Evolutionary conservation across 2,888 invertebrate species (phyloP), one percentile per base, ranked within the genome.

Genomic region (Malthinus flaveolus): DNA sequence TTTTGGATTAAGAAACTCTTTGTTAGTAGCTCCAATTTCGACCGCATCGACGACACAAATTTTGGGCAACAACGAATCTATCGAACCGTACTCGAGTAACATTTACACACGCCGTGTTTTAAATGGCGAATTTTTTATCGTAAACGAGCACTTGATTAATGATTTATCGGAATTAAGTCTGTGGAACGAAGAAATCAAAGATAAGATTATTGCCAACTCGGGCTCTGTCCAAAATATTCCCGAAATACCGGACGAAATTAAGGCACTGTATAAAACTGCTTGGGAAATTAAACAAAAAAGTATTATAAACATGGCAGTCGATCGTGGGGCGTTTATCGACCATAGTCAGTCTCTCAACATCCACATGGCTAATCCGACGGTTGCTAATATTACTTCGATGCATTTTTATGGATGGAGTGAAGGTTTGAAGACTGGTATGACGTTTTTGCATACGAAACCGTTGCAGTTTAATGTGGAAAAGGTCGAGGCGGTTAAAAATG

Each of bases 1-100:
- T 79, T 85, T 93, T 78, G 99, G 99, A 7, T 82, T 98, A 0
- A 83, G 98, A 56, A 99, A 99, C 81, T 97, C 97, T 1, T 60
- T 77, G 12, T 81, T 99, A 13, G 68, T 98, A 62, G 97, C 98
- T 0, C 97, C 97, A 0, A 98, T 99, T 97, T 98, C 98, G 0
- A 99, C 98, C 4, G 97, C 98, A 6, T 97, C 97, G 1, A 99
- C 98, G 0, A 97, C 99, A 1, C 98, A 99, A 80, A 99, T 99
- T 73, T 85, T 99, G 42, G 99, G 99, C 11, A 99, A 99, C 76
- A 99, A 98, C 76, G 98, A 99, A 78, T 94, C 97, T 0, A 91
- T 97, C 73, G 99, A 99, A 79, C 95, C 99, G 0, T 99, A 97
- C 78, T 98, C 97, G 0, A 96, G 94, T 33, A 99, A 99, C 75